Conservation (phyloP, 2,113 vertebrate genomes). For the Leptosomus discolor region DNA sequence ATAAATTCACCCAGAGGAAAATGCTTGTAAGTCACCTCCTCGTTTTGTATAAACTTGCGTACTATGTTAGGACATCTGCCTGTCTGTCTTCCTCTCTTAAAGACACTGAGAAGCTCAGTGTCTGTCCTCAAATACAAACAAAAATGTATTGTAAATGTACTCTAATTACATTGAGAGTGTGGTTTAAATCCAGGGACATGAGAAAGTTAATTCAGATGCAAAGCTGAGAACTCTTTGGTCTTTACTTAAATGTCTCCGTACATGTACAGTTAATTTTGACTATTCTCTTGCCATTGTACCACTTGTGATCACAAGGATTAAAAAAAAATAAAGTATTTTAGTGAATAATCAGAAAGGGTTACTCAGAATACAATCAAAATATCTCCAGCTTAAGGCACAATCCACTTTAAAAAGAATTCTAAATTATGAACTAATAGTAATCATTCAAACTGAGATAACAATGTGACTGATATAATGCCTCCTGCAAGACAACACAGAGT, state of each 20-base stretch:
- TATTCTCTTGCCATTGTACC: neutral
- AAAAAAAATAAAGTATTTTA: neutral
- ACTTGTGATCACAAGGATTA: neutral
- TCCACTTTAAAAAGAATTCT: neutral
- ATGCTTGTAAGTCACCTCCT: neutral
- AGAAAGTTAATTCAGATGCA: neutral
- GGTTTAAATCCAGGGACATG: neutral
- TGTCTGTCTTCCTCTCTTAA: neutral
- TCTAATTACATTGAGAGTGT: neutral
- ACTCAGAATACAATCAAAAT: neutral
- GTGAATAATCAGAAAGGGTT: neutral
- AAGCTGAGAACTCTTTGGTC: neutral
- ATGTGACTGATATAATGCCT: neutral
- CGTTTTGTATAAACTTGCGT: neutral
- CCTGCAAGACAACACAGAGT: neutral
- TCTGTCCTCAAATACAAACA: neutral
- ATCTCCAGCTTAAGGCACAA: neutral
- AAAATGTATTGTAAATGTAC: neutral
- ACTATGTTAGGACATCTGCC: neutral
- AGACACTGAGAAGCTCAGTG: neutral
- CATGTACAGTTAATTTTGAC: neutral
- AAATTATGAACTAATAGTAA: neutral
- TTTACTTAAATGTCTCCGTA: neutral
- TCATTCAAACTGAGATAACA: neutral
- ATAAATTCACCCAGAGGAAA: neutral